phyloP scores from a whole-genome alignment of 2,888 invertebrate species.

The Timandra comae region DNA sequence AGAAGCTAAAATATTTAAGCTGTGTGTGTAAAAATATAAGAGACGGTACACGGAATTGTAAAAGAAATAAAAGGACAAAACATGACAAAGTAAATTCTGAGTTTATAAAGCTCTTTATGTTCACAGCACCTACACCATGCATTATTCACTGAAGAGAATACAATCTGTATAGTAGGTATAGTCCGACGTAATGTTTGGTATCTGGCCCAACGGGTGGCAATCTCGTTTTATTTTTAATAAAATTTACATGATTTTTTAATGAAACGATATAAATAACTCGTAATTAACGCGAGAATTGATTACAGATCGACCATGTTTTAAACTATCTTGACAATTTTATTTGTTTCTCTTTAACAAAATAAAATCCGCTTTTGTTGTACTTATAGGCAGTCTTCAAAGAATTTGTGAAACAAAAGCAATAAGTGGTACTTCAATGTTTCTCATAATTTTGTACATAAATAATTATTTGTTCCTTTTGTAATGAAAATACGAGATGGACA shows the following conservation, averaged over 20 bases:
- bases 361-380: too few species aligned
- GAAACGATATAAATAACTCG: slow-evolving; percentile 11
- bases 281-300: slow-evolving; percentile 4
- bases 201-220: slow-evolving; percentile 21
- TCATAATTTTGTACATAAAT: too few species aligned
- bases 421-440: too few species aligned
- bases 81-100: slow-evolving; percentile 31
- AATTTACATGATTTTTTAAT: slow-evolving; percentile 41
- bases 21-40: slow-evolving; percentile 14
- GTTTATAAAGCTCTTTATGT: slow-evolving; percentile 40
- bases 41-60: slow-evolving; percentile 16
- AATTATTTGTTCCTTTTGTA: too few species aligned
- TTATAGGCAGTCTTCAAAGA: too few species aligned
- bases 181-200: slow-evolving; percentile 36
- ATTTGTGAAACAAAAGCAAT: too few species aligned
- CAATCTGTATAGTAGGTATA: slow-evolving; percentile 37
- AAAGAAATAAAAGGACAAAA: slow-evolving; percentile 21
- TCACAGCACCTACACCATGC: slow-evolving; percentile 31
- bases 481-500: too few species aligned
- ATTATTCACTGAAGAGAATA: slow-evolving; percentile 41
- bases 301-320: background rate
- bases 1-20: slow-evolving; percentile 15
- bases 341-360: too few species aligned
- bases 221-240: slow-evolving; percentile 42
- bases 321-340: too few species aligned